A percentile compares a stretch with the other conserved stretches of the same genome.
These are phyloP conservation scores for Phycodurus eques DNA, from an alignment of 2,113 vertebrate species.

Conservation along the genomic window DNA sequence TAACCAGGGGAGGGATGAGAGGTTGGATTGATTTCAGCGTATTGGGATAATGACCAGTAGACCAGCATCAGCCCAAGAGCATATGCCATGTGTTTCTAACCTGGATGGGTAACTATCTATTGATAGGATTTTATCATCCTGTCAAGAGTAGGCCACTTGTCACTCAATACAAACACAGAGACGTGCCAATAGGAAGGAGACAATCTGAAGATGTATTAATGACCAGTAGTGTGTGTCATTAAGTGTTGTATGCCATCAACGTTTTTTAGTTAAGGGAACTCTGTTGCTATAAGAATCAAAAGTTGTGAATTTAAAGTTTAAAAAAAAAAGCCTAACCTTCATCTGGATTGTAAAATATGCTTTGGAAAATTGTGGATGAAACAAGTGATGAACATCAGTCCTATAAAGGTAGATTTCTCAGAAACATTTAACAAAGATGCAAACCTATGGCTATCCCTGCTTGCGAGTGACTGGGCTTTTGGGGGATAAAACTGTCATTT, in stretches of 20 bases:
- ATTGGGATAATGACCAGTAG: slow-evolving; percentile 18
- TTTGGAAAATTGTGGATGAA: neutral
- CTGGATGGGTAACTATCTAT: neutral
- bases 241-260: neutral
- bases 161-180: neutral
- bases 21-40: slow-evolving; percentile 30
- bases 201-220: neutral
- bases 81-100: neutral
- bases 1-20: slow-evolving; percentile 23
- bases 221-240: neutral
- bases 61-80: neutral
- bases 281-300: no score
- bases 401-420: neutral
- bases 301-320: no score
- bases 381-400: neutral
- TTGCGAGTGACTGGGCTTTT: no score
- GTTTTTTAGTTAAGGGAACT: no score
- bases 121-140: neutral
- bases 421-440: no score
- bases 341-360: neutral
- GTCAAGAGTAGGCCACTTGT: neutral
- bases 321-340: neutral
- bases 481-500: no score
- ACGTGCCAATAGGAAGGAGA: neutral
- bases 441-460: no score